Evolutionary conservation across 2,888 invertebrate genomes (phyloP).

Genomic region (Sesia apiformis): DNA sequence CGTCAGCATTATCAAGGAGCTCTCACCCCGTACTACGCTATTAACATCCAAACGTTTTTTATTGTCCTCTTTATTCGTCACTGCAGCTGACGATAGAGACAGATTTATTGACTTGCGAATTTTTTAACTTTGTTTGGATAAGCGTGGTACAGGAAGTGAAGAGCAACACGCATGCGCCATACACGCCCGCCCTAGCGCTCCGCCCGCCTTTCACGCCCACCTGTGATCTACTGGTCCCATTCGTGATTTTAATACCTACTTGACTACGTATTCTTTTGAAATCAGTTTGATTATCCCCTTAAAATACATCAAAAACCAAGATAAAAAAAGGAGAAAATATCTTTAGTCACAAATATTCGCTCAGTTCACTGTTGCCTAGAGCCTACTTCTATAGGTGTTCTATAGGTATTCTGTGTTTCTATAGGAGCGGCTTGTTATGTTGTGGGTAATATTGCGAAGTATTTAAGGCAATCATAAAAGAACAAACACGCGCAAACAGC

Average conservation of each 20-base stretch:
- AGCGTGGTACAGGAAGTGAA: conserved; percentile 22
- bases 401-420: too few relatives aligned
- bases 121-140: conserved; percentile 23
- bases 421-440: too few relatives aligned
- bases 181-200: conserved; percentile 53
- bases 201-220: conserved; percentile 65
- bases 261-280: conserved; percentile 2
- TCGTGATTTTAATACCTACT: conserved; percentile 39
- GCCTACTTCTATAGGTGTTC: too few relatives aligned
- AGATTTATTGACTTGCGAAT: conserved; percentile 34
- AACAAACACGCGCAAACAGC: conserved; percentile 25
- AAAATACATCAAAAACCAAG: too few relatives aligned
- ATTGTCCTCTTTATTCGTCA: conserved; percentile 49
- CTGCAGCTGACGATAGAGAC: conserved; percentile 42
- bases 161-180: conserved; percentile 54
- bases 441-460: too few relatives aligned
- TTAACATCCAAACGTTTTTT: conserved; percentile 24
- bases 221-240: conserved; percentile 49
- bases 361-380: too few relatives aligned
- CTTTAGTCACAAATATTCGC: too few relatives aligned
- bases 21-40: conserved; percentile 32
- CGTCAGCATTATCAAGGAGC: conserved; percentile 53
- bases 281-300: too few relatives aligned
- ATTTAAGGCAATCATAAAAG: too few relatives aligned
- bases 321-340: too few relatives aligned